Base-by-base conservation (phyloP, 2,113 vertebrate genomes). In the Vulpes ferrilata region DNA sequence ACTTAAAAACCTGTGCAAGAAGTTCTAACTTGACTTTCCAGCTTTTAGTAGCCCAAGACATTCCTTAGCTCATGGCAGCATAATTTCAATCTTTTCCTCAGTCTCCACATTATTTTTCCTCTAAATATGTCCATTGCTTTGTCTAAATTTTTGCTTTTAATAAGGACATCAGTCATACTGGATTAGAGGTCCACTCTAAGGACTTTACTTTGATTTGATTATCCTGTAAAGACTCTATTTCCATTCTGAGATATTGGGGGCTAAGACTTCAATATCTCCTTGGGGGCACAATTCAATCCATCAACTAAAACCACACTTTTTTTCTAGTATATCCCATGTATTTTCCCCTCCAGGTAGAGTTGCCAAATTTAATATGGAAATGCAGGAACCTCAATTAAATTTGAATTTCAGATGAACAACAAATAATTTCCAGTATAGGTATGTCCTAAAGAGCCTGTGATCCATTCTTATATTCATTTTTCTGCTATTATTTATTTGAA, bases 321-420 rank as follows among this genome's bases (percentile, higher is more conserved):
- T 35, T 6, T 35, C 11, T 2, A 78, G 7, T 43, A 27, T 65
- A 43, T 55, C 20, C n/a, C 16, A 43, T 6, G 8, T 12, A 20
- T 30, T 94, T 83, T 86, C 48, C 4, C 30, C 7, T 84, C 67
- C 23, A 86, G 27, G 4, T 48, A 67, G 43, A 86, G 7, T 43
- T 73, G 79, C 19, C 15, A 82, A 74, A 79, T 32, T 79, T 84
- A 95, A 78, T 22, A 90, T 10, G 79, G 48, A 90, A 94, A 83
- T 90, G 38, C 2, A 87, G 32, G 5, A 55, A 11, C 27, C 17
- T 90, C 25, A 48, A 6, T 69, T 95, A 93, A 90, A 88, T 23
- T 69, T 91, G 11, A 85, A 96, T 76, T 90, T 87, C 76, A 88
- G 27, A 65, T 74, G 51, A 94, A 19, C 3, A 88, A 57, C 2